These are phyloP conservation scores for Creontiades dilutus DNA, from an alignment of 2,888 invertebrate genomes.

Conservation along the genomic window DNA sequence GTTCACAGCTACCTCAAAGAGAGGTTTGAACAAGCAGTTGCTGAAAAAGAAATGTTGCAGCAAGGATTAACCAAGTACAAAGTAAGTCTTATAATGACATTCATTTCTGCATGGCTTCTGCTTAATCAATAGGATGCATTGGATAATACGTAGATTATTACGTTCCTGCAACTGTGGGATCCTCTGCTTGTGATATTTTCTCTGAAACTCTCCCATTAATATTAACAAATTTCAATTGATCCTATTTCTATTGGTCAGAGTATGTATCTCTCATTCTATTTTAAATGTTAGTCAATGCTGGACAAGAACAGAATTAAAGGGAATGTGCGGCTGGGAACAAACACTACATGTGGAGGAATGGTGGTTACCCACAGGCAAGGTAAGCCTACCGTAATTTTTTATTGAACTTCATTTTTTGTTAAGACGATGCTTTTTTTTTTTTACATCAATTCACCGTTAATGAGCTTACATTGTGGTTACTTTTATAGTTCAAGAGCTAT, in stretches of 20 bases:
- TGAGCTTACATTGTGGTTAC: not conserved
- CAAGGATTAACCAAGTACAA: constrained; percentile 88
- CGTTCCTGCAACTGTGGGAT: too few relatives aligned
- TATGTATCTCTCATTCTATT: not conserved
- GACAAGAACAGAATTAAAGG: constrained; percentile 87
- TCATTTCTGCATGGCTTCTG: too few relatives aligned
- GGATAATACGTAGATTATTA: too few relatives aligned
- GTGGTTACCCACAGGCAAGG: constrained; percentile 91
- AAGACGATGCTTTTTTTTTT: not conserved
- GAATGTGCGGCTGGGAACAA: constrained; percentile 83
- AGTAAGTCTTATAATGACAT: constrained; percentile 79
- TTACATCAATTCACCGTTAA: not conserved
- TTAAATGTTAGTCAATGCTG: constrained; percentile 82
- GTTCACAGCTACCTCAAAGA: constrained; percentile 85
- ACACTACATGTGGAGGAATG: constrained; percentile 82
- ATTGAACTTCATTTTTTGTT: not conserved
- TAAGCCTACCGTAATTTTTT: constrained; percentile 77
- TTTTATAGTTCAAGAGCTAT: constrained; percentile 84
- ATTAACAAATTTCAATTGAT: too few relatives aligned
- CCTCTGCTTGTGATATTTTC: too few relatives aligned
- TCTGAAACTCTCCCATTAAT: too few relatives aligned
- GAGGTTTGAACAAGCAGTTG: constrained; percentile 87
- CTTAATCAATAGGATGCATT: too few relatives aligned
- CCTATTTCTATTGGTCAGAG: not conserved
- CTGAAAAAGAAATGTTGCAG: constrained; percentile 87